phyloP scores from a whole-genome alignment of 2,888 invertebrate species.

The Orthosia gracilis region DNA sequence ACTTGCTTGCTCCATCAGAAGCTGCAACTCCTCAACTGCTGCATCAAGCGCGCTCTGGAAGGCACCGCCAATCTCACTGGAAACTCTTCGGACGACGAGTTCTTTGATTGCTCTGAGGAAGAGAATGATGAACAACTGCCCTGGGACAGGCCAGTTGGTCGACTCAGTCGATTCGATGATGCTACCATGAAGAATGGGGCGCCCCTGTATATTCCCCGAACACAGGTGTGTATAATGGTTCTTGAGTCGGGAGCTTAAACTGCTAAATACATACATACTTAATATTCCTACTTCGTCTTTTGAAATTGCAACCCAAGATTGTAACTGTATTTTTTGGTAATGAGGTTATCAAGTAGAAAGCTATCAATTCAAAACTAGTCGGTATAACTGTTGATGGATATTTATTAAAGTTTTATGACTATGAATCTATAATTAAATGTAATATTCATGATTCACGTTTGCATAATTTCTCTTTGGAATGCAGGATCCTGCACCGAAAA shows the following conservation, averaged over 20 bases:
- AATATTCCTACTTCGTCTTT: not conserved
- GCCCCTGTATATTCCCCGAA: constrained; percentile 85
- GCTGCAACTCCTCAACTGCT: constrained; percentile 96
- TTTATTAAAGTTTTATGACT: constrained; percentile 38
- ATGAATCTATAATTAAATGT: constrained; percentile 18
- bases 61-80: constrained; percentile 83
- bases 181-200: constrained; percentile 85
- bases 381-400: constrained; percentile 56
- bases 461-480: constrained; percentile 51
- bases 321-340: constrained; percentile 42
- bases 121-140: constrained; percentile 88
- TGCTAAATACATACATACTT: not conserved
- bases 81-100: constrained; percentile 92
- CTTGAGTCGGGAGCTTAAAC: not conserved
- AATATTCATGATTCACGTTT: constrained; percentile 39
- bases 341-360: constrained; percentile 62
- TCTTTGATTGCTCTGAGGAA: constrained; percentile 94
- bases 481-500: constrained; percentile 98
- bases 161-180: constrained; percentile 81
- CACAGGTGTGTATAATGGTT: constrained; percentile 78
- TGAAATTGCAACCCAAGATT: constrained; percentile 9
- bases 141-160: constrained; percentile 85
- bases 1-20: constrained; percentile 98
- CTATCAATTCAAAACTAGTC: constrained; percentile 49
- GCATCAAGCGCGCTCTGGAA: constrained; percentile 92